A percentile compares a stretch with the other conserved stretches of the same genome.
These are phyloP conservation scores for Crotalus viridis DNA, from an alignment of 2,113 vertebrate genomes.

Conservation along the genomic window DNA sequence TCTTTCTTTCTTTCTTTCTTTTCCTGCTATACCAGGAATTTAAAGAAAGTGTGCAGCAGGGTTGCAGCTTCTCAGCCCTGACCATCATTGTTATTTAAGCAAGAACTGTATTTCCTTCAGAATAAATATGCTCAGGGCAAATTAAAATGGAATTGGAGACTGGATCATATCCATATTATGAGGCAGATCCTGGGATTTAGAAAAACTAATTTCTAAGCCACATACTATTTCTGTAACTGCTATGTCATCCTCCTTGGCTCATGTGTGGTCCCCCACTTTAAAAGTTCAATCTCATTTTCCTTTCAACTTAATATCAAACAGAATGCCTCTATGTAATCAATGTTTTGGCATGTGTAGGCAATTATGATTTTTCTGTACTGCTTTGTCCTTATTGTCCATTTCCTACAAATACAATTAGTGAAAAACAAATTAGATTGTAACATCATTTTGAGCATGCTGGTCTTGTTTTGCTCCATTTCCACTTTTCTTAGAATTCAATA, in stretches of 20 bases:
- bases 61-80: not conserved
- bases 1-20: not conserved
- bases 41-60: not conserved
- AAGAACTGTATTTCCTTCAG: not conserved
- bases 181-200: not conserved
- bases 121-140: not conserved
- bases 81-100: not conserved
- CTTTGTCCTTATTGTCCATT: slow-evolving; percentile 62
- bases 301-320: slow-evolving; percentile 25
- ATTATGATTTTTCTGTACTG: slow-evolving; percentile 41
- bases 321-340: slow-evolving; percentile 31
- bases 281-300: slow-evolving; percentile 10
- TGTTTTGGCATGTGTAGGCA: slow-evolving; percentile 45
- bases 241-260: not conserved
- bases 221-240: slow-evolving; percentile 7
- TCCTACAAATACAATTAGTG: slow-evolving; percentile 68
- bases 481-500: slow-evolving; percentile 57
- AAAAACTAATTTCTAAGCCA: not conserved
- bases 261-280: not conserved
- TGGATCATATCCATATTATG: slow-evolving; percentile 2
- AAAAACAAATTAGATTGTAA: slow-evolving; percentile 63
- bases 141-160: not conserved
- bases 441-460: slow-evolving; percentile 57
- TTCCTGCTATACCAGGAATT: not conserved
- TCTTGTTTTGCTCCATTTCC: slow-evolving; percentile 60